Conservation (phyloP, 2,888 invertebrate genomes). For the Plebejus argus region DNA sequence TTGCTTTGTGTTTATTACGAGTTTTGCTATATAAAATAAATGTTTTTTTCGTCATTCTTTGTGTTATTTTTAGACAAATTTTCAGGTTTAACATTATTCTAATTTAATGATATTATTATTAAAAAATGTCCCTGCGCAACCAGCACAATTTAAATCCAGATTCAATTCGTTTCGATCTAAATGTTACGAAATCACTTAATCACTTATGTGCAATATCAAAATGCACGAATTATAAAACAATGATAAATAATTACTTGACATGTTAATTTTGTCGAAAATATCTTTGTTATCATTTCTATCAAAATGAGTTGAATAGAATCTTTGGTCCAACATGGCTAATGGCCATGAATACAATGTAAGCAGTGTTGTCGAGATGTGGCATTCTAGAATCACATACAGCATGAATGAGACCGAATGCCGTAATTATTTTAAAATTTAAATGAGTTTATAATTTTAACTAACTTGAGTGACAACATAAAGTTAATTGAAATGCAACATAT, state of each 20-base stretch:
- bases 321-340: neutral
- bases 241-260: too few relatives aligned
- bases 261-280: neutral
- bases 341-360: neutral
- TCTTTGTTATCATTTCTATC: neutral
- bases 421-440: neutral
- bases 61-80: neutral
- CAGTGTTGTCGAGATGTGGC: neutral
- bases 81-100: neutral
- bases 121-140: too few relatives aligned
- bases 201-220: too few relatives aligned
- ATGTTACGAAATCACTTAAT: too few relatives aligned
- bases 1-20: conserved; percentile 75
- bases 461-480: neutral
- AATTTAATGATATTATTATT: neutral
- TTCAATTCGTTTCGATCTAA: too few relatives aligned
- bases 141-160: too few relatives aligned
- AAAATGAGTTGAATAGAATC: neutral
- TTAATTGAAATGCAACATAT: neutral
- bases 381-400: neutral
- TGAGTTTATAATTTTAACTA: neutral
- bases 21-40: conserved; percentile 75
- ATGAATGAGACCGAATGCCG: neutral
- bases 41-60: conserved; percentile 56
- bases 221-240: too few relatives aligned